phyloP scores from a whole-genome alignment of 2,888 invertebrate species.

The Leucophora obtusa region DNA sequence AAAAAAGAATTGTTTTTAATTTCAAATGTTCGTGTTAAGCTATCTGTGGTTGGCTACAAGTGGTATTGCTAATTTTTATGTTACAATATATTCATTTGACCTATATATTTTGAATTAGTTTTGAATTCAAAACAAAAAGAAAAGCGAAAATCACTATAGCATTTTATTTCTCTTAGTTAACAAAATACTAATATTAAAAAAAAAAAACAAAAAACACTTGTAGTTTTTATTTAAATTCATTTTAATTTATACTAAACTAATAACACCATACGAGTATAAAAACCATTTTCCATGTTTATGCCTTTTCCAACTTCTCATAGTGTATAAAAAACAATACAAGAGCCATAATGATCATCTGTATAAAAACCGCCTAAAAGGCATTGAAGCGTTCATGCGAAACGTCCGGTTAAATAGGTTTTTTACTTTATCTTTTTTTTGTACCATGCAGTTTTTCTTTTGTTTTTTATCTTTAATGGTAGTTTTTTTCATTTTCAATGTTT shows the following conservation, averaged over 20 bases:
- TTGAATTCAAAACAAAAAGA: conserved; percentile 27
- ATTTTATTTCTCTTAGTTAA: conserved; percentile 24
- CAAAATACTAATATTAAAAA: conserved; percentile 5
- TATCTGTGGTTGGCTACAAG: neutral
- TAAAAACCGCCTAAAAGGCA: conserved; percentile 68
- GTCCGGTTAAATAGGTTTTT: conserved; percentile 70
- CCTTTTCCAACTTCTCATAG: neutral
- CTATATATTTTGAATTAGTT: conserved; percentile 41
- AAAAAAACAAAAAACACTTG: conserved; percentile 49
- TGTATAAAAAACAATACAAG: neutral
- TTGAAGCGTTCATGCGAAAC: conserved; percentile 75
- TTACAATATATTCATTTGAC: conserved; percentile 50
- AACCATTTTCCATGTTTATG: conserved; percentile 2
- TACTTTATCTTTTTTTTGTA: conserved; percentile 53
- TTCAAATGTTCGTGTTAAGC: conserved; percentile 20
- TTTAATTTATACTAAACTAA: neutral
- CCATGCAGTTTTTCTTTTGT: conserved; percentile 24
- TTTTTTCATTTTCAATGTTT: conserved; percentile 2
- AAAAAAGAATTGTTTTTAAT: conserved; percentile 12
- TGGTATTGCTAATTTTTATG: conserved; percentile 37
- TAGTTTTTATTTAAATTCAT: conserved; percentile 46
- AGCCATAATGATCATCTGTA: conserved; percentile 53
- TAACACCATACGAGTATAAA: neutral
- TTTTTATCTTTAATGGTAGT: conserved; percentile 1
- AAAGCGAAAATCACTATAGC: conserved; percentile 53